These are phyloP conservation scores for Nephrotoma appendiculata DNA, from an alignment of 2,888 invertebrate genomes.

Conservation along the genomic window DNA sequence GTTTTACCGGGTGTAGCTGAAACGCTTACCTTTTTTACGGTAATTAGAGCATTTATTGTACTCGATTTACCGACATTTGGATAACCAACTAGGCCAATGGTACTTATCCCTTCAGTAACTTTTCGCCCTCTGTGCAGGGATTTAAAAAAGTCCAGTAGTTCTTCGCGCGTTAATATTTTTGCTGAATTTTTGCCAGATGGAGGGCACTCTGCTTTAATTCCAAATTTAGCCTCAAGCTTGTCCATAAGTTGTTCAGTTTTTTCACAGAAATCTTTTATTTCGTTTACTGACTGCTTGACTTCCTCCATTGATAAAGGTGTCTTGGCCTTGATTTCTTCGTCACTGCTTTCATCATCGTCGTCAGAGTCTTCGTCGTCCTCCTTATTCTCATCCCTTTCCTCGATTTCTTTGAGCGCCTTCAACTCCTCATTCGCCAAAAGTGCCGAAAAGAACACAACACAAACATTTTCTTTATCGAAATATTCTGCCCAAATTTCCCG, in stretches of 20 bases:
- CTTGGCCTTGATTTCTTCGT: background rate
- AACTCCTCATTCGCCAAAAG: slow-evolving; percentile 41
- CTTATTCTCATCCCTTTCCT: slow-evolving; percentile 17
- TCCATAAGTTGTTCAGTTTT: slow-evolving; percentile 40
- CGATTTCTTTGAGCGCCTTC: slow-evolving; percentile 20
- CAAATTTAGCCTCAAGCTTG: slow-evolving; percentile 38
- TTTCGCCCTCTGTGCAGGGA: slow-evolving; percentile 37
- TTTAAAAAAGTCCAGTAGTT: slow-evolving; percentile 57
- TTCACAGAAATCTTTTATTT: slow-evolving; percentile 39
- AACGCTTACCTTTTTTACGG: slow-evolving; percentile 77
- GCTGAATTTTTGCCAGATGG: slow-evolving; percentile 18
- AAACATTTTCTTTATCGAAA: slow-evolving; percentile 54
- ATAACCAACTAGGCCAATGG: slow-evolving; percentile 93
- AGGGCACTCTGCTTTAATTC: slow-evolving; percentile 20
- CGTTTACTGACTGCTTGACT: slow-evolving; percentile 36
- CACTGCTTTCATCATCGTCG: background rate
- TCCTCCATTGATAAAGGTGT: slow-evolving; percentile 23
- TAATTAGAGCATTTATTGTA: slow-evolving; percentile 86
- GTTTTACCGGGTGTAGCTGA: slow-evolving; percentile 99
- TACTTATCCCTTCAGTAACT: slow-evolving; percentile 41
- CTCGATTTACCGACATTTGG: slow-evolving; percentile 99
- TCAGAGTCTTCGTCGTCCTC: slow-evolving; percentile 2
- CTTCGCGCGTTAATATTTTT: slow-evolving; percentile 42
- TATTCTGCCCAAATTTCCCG: slow-evolving; percentile 74
- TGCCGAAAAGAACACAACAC: slow-evolving; percentile 86